These are phyloP conservation scores for Drosophila takahashii DNA, from an alignment of 1,140 invertebrate species.

Conservation along the genomic window DNA sequence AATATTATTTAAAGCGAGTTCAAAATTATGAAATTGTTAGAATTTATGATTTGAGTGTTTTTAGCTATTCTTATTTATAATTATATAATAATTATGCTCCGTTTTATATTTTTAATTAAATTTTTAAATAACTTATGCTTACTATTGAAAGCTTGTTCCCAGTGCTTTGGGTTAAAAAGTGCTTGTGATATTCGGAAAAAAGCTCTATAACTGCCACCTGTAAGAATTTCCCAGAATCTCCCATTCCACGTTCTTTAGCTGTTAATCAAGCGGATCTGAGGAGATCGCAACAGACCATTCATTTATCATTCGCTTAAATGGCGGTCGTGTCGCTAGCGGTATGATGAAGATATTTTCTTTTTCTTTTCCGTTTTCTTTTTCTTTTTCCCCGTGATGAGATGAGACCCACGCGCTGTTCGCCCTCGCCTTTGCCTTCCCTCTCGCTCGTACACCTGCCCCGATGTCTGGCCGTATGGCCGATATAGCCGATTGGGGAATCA, in stretches of 20 bases:
- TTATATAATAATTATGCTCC: too few relatives aligned
- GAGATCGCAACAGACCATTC: slow-evolving; percentile 22
- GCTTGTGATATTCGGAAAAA: slow-evolving; percentile 8
- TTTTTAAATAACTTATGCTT: too few relatives aligned
- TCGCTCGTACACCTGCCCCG: slow-evolving; percentile 1
- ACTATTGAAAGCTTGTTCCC: too few relatives aligned
- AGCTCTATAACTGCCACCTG: slow-evolving; percentile 36
- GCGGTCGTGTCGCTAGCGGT: slow-evolving; percentile 8
- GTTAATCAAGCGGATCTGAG: slow-evolving; percentile 29
- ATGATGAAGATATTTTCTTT: neutral
- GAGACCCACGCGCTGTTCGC: slow-evolving; percentile 27
- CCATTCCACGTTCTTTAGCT: neutral
- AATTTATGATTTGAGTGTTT: too few relatives aligned
- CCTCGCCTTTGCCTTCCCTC: neutral
- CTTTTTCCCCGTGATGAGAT: neutral
- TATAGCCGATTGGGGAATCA: slow-evolving; percentile 34
- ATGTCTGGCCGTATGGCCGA: slow-evolving; percentile 22
- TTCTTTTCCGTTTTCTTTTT: neutral
- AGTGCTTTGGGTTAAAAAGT: too few relatives aligned
- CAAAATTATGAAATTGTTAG: too few relatives aligned
- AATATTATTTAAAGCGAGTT: too few relatives aligned
- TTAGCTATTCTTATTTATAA: too few relatives aligned
- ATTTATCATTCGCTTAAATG: slow-evolving; percentile 72
- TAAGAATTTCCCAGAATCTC: slow-evolving; percentile 2
- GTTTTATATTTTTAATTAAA: too few relatives aligned